These are phyloP conservation scores for Zootoca vivipara DNA, from an alignment of 2,113 vertebrate species.

Conservation along the genomic window DNA sequence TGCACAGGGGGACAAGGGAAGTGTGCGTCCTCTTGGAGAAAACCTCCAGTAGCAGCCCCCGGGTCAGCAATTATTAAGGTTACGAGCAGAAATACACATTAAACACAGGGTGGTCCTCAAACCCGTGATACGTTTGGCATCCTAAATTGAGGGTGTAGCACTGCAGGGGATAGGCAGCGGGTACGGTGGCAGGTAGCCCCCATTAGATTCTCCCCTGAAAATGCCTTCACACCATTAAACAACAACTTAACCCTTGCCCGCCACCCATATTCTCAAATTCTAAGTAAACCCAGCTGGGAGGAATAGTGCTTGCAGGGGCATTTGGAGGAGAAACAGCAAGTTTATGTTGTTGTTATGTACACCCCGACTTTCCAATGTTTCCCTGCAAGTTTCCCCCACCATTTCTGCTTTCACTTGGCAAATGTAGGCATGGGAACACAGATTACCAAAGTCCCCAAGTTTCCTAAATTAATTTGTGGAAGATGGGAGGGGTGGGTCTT, in stretches of 20 bases:
- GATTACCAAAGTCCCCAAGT: background rate
- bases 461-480: background rate
- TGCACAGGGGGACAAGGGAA: background rate
- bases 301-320: background rate
- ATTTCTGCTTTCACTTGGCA: background rate
- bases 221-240: background rate
- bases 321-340: background rate
- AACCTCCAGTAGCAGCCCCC: background rate
- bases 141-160: background rate
- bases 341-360: background rate
- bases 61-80: background rate
- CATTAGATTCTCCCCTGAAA: background rate
- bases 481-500: no score
- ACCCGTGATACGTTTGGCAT: background rate
- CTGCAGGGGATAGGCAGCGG: background rate
- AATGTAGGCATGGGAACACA: background rate
- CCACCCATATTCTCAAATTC: background rate
- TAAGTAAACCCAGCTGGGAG: background rate
- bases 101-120: background rate
- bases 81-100: background rate
- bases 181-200: background rate
- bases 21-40: background rate
- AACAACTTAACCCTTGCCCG: background rate
- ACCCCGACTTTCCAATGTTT: background rate
- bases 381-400: background rate